These are phyloP conservation scores for Orchestia grillus DNA, from an alignment of 1,140 invertebrate genomes.

Conservation along the genomic window DNA sequence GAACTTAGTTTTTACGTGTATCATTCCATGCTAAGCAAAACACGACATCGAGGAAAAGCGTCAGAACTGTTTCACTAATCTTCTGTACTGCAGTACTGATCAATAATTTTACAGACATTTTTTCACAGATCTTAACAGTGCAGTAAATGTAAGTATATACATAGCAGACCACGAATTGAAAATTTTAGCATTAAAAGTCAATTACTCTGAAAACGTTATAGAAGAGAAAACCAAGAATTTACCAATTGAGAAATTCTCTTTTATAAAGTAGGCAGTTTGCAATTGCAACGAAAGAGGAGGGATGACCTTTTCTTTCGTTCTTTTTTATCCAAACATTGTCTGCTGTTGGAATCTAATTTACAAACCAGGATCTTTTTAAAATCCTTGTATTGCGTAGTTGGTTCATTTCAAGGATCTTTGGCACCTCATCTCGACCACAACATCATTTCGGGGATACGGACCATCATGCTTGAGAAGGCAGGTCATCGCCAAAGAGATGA, in stretches of 20 bases:
- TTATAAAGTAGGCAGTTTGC: not conserved
- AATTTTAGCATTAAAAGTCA: no score
- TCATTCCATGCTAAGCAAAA: no score
- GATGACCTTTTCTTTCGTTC: not conserved
- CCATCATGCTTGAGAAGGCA: not conserved
- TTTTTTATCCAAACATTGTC: not conserved
- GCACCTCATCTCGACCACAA: not conserved
- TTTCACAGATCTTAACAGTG: not conserved
- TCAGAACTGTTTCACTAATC: no score
- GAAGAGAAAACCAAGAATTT: no score
- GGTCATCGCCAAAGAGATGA: slow-evolving; percentile 30
- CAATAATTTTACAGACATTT: no score
- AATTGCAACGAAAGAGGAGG: not conserved
- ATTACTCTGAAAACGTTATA: no score
- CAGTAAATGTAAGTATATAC: not conserved
- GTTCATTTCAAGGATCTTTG: not conserved
- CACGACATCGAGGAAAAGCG: no score
- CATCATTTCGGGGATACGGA: not conserved
- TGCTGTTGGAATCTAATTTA: no score
- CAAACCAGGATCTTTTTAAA: not conserved
- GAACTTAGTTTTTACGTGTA: no score
- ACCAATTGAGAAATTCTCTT: not conserved
- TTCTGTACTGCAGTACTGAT: no score
- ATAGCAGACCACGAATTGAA: no score
- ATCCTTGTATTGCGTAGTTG: not conserved